Conservation (phyloP, 1,140 invertebrate species). For the Goniozus legneri region DNA sequence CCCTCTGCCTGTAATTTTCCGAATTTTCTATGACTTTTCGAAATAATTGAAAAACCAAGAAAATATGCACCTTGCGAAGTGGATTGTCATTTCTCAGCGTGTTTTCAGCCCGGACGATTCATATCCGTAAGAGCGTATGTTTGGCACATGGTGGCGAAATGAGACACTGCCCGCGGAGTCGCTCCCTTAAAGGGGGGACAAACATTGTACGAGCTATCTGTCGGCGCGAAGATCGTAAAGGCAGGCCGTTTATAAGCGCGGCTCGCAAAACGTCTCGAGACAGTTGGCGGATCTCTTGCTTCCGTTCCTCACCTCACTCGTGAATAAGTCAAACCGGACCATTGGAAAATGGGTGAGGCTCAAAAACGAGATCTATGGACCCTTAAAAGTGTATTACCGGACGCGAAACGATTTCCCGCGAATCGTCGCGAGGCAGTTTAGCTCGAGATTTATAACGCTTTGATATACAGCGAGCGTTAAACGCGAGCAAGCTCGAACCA, state of each 20-base stretch:
- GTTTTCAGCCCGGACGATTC: neutral
- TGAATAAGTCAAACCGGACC: neutral
- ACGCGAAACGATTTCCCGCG: neutral
- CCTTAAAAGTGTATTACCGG: neutral
- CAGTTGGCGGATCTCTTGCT: neutral
- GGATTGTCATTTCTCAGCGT: too few relatives aligned
- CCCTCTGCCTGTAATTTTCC: neutral
- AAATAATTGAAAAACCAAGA: neutral
- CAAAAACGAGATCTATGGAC: too few relatives aligned
- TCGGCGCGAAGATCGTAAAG: conserved; percentile 9
- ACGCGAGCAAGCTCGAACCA: too few relatives aligned
- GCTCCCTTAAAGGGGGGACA: conserved; percentile 2
- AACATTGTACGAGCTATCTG: conserved; percentile 8
- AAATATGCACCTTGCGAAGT: neutral
- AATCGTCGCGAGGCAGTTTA: neutral
- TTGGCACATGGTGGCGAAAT: conserved; percentile 19
- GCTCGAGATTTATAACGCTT: too few relatives aligned
- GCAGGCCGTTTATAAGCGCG: conserved; percentile 1
- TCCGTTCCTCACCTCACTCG: neutral
- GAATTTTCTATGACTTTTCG: neutral
- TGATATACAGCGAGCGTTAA: too few relatives aligned
- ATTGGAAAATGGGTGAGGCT: too few relatives aligned
- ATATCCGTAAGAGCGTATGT: conserved; percentile 11
- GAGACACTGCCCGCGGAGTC: conserved; percentile 1
- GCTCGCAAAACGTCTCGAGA: neutral